Conservation (phyloP, 2,113 vertebrate genomes). For the Corythornis cristatus region DNA sequence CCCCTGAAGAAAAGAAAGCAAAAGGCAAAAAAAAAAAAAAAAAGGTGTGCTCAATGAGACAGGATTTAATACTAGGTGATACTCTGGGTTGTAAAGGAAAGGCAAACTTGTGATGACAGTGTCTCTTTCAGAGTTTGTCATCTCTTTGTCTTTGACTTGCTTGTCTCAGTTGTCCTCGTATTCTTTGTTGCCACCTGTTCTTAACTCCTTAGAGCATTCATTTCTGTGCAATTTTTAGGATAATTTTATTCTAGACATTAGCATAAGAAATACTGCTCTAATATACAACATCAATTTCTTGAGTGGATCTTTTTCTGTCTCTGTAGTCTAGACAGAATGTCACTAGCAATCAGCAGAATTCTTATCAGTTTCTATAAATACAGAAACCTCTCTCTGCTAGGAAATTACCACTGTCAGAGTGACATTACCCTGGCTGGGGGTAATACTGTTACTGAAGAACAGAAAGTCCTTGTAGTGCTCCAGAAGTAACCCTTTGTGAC, state of each 20-base stretch:
- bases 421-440: constrained; percentile 56
- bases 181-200: neutral
- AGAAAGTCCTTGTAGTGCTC: constrained; percentile 52
- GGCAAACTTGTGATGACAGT: neutral
- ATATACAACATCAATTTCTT: constrained; percentile 34
- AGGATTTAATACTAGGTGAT: neutral
- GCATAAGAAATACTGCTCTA: constrained; percentile 54
- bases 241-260: constrained; percentile 58
- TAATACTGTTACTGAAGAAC: constrained; percentile 59
- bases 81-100: neutral
- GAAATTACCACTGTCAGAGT: constrained; percentile 60
- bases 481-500: neutral
- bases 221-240: constrained; percentile 27
- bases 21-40: neutral
- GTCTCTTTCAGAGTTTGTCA: neutral
- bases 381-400: constrained; percentile 40
- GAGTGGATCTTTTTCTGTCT: constrained; percentile 1
- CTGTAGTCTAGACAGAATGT: constrained; percentile 71
- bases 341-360: constrained; percentile 69
- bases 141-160: neutral
- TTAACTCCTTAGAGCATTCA: constrained; percentile 1
- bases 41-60: neutral
- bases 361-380: constrained; percentile 72
- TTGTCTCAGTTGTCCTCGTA: constrained; percentile 2
- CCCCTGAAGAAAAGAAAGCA: neutral